Base-by-base conservation (phyloP, 2,888 invertebrate species). In the Scaptomyza flava region DNA sequence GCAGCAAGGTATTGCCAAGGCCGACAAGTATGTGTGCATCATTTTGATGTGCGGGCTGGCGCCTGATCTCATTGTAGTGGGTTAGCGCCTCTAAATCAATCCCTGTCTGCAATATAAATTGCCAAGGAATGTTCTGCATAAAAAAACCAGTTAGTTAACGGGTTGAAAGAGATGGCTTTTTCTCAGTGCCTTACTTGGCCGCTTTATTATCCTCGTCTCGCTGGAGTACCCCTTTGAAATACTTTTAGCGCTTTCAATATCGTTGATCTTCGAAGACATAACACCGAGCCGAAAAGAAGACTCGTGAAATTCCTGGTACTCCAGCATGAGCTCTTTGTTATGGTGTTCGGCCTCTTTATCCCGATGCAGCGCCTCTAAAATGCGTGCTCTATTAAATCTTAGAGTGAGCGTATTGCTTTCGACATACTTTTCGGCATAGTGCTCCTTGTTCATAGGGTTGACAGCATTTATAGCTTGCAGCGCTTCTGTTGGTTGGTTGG, bases 1-100 rank as follows among this genome's bases (percentile, higher is more conserved):
- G 4, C 3, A 83, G 17, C n/a, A 64, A 67, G 0, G 73, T 23
- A 31, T 81, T 83, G 11, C 69, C 81, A 9, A 73, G n/a, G 6
- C 76, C 65, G 3, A 83, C 36, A n/a, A 69, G 42, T 6, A 31
- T 23, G 5, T 57, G 51, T 20, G 50, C 9, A 23, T 65, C 62
- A 23, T 34, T 17, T 34, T 50, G 50, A 23, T 34, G n/a, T 12
- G 7, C 23, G 0, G 53, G 34, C 0, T 27, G 17, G 2, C 30
- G 14, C n/a, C 56, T 20, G 2, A 70, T 41, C n/a, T 12, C 43
- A 14, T 59, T 63, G 11, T 61, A 69, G 23, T 60, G 34, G 2
- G 12, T 9, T 45, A 66, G 45, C 7, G 82, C 64, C 2, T 41
- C 23, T 0, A 48, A 38, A 52, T 20, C 0, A 36, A 34, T 1